Percentiles rank a stretch among this genome's conserved stretches.
These are phyloP conservation scores for Urocyon cinereoargenteus DNA, from an alignment of 2,797 vertebrate genomes.

Conservation along the genomic window DNA sequence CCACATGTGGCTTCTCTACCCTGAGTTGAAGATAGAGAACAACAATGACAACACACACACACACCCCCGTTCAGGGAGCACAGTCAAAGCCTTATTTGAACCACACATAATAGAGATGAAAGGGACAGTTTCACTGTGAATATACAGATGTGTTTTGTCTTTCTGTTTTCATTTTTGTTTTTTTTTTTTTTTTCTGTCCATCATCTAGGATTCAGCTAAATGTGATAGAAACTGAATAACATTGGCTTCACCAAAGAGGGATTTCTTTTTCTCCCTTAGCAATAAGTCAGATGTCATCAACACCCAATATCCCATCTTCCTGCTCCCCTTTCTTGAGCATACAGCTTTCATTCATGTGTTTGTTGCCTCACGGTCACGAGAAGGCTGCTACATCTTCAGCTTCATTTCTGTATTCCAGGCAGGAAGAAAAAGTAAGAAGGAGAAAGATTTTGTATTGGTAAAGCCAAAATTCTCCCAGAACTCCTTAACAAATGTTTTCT, in stretches of 20 bases:
- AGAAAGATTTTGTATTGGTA: neutral
- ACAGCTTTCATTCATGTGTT: neutral
- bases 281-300: neutral
- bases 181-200: neutral
- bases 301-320: neutral
- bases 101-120: neutral
- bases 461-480: neutral
- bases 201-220: neutral
- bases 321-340: neutral
- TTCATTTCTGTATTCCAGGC: neutral
- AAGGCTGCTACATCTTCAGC: neutral
- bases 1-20: neutral
- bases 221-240: neutral
- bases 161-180: neutral
- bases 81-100: neutral
- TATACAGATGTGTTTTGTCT: neutral
- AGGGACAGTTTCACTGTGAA: neutral
- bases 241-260: neutral
- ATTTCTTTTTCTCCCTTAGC: neutral
- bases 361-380: neutral
- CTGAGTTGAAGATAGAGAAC: neutral
- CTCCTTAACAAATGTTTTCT: neutral
- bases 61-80: neutral
- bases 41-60: neutral
- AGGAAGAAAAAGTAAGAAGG: neutral